Base-by-base conservation (phyloP, 2,797 vertebrate species). In the Anguilla obscura region DNA sequence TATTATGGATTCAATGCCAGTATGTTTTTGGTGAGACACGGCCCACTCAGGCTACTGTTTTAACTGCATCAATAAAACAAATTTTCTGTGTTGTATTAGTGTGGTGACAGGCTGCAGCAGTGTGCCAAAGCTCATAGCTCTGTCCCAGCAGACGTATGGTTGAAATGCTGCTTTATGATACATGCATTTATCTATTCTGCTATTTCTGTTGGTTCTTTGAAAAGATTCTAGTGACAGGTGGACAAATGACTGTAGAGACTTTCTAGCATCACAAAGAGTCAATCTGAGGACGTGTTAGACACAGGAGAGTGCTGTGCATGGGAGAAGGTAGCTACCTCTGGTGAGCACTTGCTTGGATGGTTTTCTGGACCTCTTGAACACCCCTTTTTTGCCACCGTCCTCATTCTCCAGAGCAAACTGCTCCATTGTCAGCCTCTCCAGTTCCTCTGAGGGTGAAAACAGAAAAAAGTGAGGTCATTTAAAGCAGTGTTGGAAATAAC, bases 291-390 rank as follows among this genome's bases (percentile, higher is more conserved):
- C 21, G 21, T 7, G 2, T 2, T 33, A 4, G 76, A 80, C 76
- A 45, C 2, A 12, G 14, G 27, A 71, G n/a, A 30, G 69, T 33
- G 33, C 9, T 12, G 76, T 80, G 40, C 5, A 48, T 80, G 18
- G 74, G 14, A 79, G 74, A 12, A 21, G 45, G 79, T n/a, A 50
- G 91, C 92, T 96, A 98, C 98, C 97, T 94, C 96, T 96, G 90
- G 92, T 92, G 84, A 95, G 94, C 69, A 95, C 94, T 16, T 96
- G 95, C 89, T 95, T 95, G 16, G 98, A 96, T 69, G 96, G 30
- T 10, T 97, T 97, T 88, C 93, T 95, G 86, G 96, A 94, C 94
- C 96, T 98, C 90, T 92, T 96, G 91, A 99, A 98, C 76, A 99
- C 90, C 87, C 95, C 94, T n/a, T 50, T 82, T 88, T 93, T 95